These are phyloP conservation scores for Campopleginae sp. DNA, from an alignment of 2,888 invertebrate genomes.

Conservation along the genomic window DNA sequence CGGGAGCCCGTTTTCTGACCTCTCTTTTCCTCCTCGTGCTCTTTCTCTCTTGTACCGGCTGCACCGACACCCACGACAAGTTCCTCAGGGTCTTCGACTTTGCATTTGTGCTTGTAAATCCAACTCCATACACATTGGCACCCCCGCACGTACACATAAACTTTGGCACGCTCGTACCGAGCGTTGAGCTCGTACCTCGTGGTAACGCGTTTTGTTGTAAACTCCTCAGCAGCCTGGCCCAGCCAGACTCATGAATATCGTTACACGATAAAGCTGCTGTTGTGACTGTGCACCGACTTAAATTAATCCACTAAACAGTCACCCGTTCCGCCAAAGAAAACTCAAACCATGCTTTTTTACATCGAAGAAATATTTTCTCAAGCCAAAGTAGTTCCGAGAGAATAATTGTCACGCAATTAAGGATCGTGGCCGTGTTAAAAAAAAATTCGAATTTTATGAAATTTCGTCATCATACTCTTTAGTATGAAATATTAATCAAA, in stretches of 20 bases:
- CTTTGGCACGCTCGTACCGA: slow-evolving; percentile 1
- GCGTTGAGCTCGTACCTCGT: slow-evolving; percentile 30
- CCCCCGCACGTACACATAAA: slow-evolving; percentile 1
- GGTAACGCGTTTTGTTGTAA: slow-evolving; percentile 49
- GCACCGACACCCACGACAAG: slow-evolving; percentile 61
- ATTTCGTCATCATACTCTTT: too few relatives aligned
- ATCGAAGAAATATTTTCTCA: not conserved
- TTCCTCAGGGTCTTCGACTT: slow-evolving; percentile 48
- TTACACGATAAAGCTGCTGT: slow-evolving; percentile 45
- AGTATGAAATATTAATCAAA: too few relatives aligned
- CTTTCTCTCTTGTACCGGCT: slow-evolving; percentile 16
- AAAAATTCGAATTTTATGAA: too few relatives aligned
- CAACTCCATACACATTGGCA: slow-evolving; percentile 23
- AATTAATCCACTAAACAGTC: slow-evolving; percentile 24
- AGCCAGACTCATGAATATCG: slow-evolving; percentile 41
- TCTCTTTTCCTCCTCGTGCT: not conserved
- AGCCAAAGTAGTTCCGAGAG: not conserved
- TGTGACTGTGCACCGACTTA: slow-evolving; percentile 26
- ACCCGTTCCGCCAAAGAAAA: not conserved
- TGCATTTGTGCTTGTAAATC: slow-evolving; percentile 38
- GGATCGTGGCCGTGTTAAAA: too few relatives aligned
- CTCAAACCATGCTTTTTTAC: not conserved
- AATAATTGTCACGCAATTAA: not conserved
- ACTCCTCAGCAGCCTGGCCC: slow-evolving; percentile 14
- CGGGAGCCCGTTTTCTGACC: slow-evolving; percentile 36